These are phyloP conservation scores for Anisognathus igniventris DNA, from an alignment of 2,797 vertebrate genomes.

Conservation along the genomic window DNA sequence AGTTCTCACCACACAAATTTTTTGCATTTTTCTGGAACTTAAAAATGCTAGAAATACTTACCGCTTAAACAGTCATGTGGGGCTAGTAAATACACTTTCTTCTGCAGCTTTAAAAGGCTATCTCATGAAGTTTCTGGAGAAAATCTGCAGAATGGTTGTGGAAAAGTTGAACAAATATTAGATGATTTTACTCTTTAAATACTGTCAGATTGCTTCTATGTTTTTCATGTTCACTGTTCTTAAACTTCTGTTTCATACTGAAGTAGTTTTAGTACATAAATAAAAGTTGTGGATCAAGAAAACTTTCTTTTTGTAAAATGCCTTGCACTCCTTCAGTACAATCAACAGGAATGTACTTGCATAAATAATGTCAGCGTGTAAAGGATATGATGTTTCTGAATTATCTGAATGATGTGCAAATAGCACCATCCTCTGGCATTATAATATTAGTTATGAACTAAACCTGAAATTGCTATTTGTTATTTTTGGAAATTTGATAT, in stretches of 20 bases:
- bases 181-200: neutral
- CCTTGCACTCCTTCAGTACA: neutral
- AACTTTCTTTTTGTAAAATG: neutral
- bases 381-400: neutral
- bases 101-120: neutral
- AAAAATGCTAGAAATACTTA: neutral
- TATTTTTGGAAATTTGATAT: slow-evolving; percentile 51
- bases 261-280: neutral
- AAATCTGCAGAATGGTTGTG: neutral
- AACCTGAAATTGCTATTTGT: slow-evolving; percentile 12
- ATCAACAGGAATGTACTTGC: neutral
- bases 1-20: neutral
- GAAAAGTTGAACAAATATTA: neutral
- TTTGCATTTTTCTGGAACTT: neutral
- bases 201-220: neutral
- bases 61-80: neutral
- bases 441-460: neutral
- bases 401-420: neutral
- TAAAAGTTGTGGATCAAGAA: neutral
- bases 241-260: neutral
- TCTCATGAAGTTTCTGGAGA: neutral
- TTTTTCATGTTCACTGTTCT: neutral
- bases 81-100: neutral
- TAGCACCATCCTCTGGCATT: slow-evolving; percentile 63
- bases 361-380: rapidly evolving